Percentiles rank a stretch among this genome's conserved stretches.
These are phyloP conservation scores for Zosterops borbonicus DNA, from an alignment of 2,113 vertebrate species.

Conservation along the genomic window DNA sequence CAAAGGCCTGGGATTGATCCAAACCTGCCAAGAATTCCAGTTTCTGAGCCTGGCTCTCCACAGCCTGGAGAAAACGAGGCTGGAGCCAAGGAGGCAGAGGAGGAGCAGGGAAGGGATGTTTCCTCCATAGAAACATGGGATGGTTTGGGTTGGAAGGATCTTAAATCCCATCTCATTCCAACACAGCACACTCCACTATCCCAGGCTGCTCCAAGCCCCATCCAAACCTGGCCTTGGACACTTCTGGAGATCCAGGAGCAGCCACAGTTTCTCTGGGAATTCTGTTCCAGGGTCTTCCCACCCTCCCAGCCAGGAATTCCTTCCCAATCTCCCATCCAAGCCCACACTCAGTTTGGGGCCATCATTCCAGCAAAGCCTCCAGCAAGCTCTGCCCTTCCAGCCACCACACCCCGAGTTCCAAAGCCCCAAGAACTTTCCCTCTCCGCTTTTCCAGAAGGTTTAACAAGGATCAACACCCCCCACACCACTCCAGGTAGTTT, in stretches of 20 bases:
- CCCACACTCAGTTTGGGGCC: background rate
- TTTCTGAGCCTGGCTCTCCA: background rate
- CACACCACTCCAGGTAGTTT: background rate
- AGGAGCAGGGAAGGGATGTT: background rate
- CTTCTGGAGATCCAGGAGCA: background rate
- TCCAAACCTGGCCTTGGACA: background rate
- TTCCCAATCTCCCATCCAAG: background rate
- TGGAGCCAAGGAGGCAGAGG: background rate
- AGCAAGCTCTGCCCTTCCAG: background rate
- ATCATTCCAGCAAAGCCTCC: background rate
- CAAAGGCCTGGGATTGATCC: fast-evolving
- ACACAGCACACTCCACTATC: background rate
- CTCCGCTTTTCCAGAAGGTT: background rate
- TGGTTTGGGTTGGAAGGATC: background rate
- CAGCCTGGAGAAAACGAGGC: background rate
- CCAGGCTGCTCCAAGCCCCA: background rate
- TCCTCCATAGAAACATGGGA: fast-evolving
- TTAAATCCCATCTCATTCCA: background rate
- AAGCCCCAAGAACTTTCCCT: fast-evolving
- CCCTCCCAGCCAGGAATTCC: background rate
- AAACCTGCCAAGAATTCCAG: background rate
- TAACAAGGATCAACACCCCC: fast-evolving
- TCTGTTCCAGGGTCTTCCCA: fast-evolving
- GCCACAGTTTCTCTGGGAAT: background rate
- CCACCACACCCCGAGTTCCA: fast-evolving